Conservation (phyloP, 2,113 vertebrate genomes). For the Leptobrachium leishanense region DNA sequence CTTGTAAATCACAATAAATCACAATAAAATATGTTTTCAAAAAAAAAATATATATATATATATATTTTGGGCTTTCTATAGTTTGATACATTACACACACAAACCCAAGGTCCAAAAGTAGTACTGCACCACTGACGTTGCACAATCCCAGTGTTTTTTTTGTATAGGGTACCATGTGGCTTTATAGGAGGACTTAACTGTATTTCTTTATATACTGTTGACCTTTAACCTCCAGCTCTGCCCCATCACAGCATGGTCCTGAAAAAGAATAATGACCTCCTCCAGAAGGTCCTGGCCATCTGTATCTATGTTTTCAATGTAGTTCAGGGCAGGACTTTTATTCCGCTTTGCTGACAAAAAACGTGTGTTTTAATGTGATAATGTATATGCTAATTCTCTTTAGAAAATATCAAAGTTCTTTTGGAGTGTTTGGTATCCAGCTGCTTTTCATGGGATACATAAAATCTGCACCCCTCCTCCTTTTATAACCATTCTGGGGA, state of each 20-base stretch:
- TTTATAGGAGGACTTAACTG: too few species aligned
- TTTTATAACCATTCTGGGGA: neutral
- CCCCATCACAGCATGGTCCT: neutral
- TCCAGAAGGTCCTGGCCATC: neutral
- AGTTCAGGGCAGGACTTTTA: neutral
- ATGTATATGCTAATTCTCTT: neutral
- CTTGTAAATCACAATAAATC: too few species aligned
- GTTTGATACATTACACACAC: too few species aligned
- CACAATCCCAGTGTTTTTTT: too few species aligned
- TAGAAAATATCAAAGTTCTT: slow-evolving; percentile 8
- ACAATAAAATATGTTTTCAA: too few species aligned
- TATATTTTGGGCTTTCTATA: too few species aligned
- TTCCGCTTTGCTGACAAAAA: neutral
- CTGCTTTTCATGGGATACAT: neutral
- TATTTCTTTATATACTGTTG: neutral
- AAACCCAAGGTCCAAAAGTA: too few species aligned
- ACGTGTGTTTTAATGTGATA: neutral
- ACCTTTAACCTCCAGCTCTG: neutral
- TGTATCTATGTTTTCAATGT: neutral
- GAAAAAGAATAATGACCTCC: neutral
- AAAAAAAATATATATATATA: too few species aligned
- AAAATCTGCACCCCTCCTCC: neutral
- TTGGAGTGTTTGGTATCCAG: neutral
- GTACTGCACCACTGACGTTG: too few species aligned
- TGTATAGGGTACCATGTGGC: too few species aligned